These are phyloP conservation scores for Noctilio leporinus DNA, from an alignment of 2,113 vertebrate species.

Conservation along the genomic window DNA sequence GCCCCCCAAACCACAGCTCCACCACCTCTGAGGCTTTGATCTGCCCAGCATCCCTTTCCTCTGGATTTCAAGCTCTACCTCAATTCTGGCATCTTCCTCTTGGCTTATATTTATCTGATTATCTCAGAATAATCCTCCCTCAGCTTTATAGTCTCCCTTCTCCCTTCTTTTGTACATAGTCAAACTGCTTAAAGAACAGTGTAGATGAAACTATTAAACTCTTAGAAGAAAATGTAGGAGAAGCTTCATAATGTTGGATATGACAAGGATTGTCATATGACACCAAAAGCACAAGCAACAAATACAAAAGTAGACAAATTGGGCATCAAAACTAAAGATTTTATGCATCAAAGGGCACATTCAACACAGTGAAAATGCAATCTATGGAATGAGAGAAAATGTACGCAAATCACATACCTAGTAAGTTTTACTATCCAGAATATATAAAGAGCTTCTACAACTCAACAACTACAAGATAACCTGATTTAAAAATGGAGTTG, in stretches of 20 bases:
- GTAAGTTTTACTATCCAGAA: not conserved
- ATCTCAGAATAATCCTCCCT: not conserved
- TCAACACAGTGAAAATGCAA: not conserved
- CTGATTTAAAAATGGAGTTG: not conserved
- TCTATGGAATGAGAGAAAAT: not conserved
- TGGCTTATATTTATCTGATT: not conserved
- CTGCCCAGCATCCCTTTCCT: not conserved
- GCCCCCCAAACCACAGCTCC: too few relatives aligned
- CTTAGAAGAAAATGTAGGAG: not conserved
- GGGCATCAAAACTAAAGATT: not conserved
- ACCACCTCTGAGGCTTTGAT: not conserved
- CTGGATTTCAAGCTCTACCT: not conserved
- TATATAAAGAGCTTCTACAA: not conserved
- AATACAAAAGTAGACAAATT: not conserved
- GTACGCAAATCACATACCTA: not conserved
- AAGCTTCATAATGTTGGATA: not conserved
- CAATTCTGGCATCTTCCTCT: not conserved
- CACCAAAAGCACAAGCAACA: not conserved
- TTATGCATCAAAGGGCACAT: not conserved
- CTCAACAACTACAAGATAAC: not conserved
- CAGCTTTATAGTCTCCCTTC: not conserved
- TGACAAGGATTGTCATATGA: not conserved
- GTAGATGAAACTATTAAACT: not conserved
- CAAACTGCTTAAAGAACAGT: not conserved
- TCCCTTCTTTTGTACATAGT: not conserved